Base-by-base conservation (phyloP, 2,113 vertebrate species). In the Falcunculus frontatus region DNA sequence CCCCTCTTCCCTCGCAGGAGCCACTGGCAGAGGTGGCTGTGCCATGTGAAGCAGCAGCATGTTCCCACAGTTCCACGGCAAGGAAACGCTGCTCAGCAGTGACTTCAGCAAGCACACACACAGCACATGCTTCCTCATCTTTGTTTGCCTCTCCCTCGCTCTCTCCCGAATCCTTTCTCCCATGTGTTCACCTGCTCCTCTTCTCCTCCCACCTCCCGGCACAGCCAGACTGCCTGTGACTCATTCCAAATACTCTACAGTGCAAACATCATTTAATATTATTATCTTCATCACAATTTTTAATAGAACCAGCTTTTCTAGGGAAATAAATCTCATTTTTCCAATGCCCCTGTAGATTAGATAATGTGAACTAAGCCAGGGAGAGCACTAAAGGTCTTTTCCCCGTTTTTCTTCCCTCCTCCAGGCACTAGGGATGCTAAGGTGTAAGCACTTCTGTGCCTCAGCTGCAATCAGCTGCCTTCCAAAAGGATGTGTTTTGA, bases 401-500 rank as follows among this genome's bases (percentile, higher is more conserved):
- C 89, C 67, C 63, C 30, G 56, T 30, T 76, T 86, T 60, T 72
- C 59, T 52, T 84, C 47, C 41, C 70, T 93, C 69, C 73, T 91
- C 39, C 64, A 83, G 75, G 78, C 72, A 25, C 84, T 41, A 56
- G 67, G 87, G 81, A 94, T 87, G 84, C 86, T 84, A 89, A 92
- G 91, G 86, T 89, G 80, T 65, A 86, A 92, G 89, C 80, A 91
- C 87, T 96, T 93, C 77, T 96, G 74, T 55, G 72, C 82, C 70
- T 93, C 64, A 91, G 87, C 84, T 81, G 95, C 90, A 96, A 95
- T 96, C 94, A 96, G 67, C 82, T 77, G 75, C 76, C 79, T 94
- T 96, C 79, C 85, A 90, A 94, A 94, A 94, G 85, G 87, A 96
- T 91, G 72, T 74, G 88, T 75, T 96, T 88, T 97, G 90, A 96